Percentiles rank a stretch among this genome's conserved stretches.
phyloP scores from a whole-genome alignment of 2,797 vertebrate species.

The Cossypha caffra region DNA sequence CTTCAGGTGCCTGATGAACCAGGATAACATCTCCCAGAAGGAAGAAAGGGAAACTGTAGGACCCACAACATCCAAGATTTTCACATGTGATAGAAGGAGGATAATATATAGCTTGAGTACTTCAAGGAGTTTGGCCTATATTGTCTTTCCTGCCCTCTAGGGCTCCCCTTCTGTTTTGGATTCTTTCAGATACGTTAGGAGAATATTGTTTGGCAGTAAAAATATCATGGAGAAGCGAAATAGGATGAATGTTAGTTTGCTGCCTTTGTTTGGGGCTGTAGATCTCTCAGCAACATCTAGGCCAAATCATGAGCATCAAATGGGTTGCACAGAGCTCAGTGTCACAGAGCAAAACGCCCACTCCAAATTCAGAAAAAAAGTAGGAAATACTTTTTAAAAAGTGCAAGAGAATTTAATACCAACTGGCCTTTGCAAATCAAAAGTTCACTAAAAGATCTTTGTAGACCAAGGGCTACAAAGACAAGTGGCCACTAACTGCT shows the following conservation, averaged over 20 bases:
- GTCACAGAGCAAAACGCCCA: fast-evolving
- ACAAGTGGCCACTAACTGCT: background rate
- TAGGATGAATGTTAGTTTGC: background rate
- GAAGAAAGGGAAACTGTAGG: background rate
- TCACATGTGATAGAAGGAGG: background rate
- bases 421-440: background rate
- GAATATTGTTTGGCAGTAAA: background rate
- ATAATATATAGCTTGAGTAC: background rate
- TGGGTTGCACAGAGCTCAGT: background rate
- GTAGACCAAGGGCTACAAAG: background rate
- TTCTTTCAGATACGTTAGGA: background rate
- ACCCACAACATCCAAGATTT: background rate
- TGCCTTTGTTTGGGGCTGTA: background rate
- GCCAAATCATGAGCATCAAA: background rate
- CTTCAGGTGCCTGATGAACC: background rate
- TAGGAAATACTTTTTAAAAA: background rate
- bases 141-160: background rate
- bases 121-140: background rate
- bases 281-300: background rate
- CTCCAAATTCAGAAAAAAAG: background rate
- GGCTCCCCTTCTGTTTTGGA: background rate
- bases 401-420: background rate
- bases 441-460: background rate
- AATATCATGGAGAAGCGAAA: background rate
- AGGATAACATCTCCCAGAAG: background rate